phyloP scores from a whole-genome alignment of 2,797 vertebrate genomes.

The Furcifer pardalis region DNA sequence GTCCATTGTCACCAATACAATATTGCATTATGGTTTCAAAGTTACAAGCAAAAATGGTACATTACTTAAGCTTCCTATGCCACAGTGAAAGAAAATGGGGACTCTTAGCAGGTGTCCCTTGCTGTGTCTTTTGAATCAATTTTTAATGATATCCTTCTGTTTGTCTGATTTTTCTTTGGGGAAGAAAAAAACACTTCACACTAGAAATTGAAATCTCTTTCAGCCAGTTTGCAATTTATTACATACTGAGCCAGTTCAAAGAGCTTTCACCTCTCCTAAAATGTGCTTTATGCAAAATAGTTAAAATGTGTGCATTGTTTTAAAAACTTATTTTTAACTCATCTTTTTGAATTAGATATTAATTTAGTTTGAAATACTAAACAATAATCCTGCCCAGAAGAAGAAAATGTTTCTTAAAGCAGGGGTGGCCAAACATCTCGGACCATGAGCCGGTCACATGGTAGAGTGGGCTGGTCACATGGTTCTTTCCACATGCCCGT shows the following conservation, averaged over 20 bases:
- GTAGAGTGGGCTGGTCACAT: too few species aligned
- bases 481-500: too few species aligned
- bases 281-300: slow-evolving; percentile 28
- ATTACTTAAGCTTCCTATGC: slow-evolving; percentile 9
- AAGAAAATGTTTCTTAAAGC: too few species aligned
- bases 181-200: not conserved
- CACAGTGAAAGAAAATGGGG: not conserved
- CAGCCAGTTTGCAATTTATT: not conserved
- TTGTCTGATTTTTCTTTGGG: not conserved
- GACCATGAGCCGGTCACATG: too few species aligned
- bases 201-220: not conserved
- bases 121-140: slow-evolving; percentile 37
- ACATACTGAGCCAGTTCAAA: not conserved
- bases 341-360: not conserved
- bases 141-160: slow-evolving; percentile 43
- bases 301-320: not conserved
- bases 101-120: slow-evolving; percentile 32
- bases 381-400: not conserved
- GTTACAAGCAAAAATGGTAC: slow-evolving; percentile 9
- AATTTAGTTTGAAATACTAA: not conserved
- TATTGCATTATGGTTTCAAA: not conserved
- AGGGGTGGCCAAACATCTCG: too few species aligned
- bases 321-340: too few species aligned
- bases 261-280: not conserved
- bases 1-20: slow-evolving; percentile 35